A percentile compares a stretch with the other conserved stretches of the same genome.
Conservation (phyloP, 2,113 vertebrate genomes). For the Tragelaphus imberbis region DNA sequence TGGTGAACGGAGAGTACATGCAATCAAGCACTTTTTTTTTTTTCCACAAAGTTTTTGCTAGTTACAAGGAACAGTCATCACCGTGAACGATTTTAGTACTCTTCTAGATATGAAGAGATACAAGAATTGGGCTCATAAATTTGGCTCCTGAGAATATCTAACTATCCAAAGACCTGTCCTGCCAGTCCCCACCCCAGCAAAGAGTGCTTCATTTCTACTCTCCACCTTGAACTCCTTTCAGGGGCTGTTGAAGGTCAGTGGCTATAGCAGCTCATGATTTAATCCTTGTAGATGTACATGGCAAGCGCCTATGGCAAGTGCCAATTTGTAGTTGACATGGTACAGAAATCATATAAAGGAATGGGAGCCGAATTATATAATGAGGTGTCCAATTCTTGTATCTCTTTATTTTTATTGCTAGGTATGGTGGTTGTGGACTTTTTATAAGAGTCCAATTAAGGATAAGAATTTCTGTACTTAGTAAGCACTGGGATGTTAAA, state of each 20-base stretch:
- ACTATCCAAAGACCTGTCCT: background rate
- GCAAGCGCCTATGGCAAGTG: background rate
- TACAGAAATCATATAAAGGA: background rate
- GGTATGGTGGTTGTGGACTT: background rate
- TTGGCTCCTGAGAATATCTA: background rate
- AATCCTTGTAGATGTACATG: background rate
- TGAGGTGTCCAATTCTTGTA: background rate
- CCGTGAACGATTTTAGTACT: background rate
- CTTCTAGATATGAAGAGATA: background rate
- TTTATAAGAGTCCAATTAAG: background rate
- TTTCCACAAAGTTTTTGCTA: background rate
- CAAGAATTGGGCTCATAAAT: background rate
- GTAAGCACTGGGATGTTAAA: background rate
- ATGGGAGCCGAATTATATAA: background rate
- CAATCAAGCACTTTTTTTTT: background rate
- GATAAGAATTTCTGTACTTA: constrained; percentile 1
- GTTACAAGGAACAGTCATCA: background rate
- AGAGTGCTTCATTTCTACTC: background rate
- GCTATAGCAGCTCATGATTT: background rate
- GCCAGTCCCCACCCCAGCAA: background rate
- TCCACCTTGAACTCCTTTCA: background rate
- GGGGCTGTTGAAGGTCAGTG: background rate
- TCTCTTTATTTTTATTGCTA: constrained; percentile 13
- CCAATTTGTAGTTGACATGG: background rate
- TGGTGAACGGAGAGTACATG: background rate